Base-by-base conservation (phyloP, 2,888 invertebrate species). In the Ditula angustiorana region DNA sequence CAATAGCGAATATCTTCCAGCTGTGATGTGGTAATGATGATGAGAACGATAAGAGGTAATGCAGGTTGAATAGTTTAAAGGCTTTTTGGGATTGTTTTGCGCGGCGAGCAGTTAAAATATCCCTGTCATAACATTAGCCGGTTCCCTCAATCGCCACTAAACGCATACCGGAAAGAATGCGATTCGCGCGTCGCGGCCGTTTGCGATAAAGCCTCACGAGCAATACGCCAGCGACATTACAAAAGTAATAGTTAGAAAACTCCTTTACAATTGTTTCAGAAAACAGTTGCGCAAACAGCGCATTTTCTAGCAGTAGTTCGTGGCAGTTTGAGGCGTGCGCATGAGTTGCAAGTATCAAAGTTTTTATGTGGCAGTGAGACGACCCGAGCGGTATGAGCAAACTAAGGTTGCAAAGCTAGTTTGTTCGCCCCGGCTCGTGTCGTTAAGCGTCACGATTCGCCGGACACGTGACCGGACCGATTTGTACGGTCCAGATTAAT, bases 361-460 rank as follows among this genome's bases (percentile, higher is more conserved):
- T 53, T 46, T n/a, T 24, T 26, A 11, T 26, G 80, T 78, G 73
- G 75, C 46, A 26, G 28, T 63, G 59, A 67, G 86, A 81, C 86
- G 81, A 92, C 93, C 93, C 92, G 93, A 93, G 92, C 93, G 92
- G 93, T 81, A 82, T 91, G 93, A 90, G 86, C 93, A 93, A 92
- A 92, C 93, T 93, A 85, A 88, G 75, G 71, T 65, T 74, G 67
- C 75, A 70, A 74, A 70, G 77, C 80, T 86, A 93, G 93, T 93
- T 93, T 93, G 93, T 93, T 93, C 93, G 93, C 93, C 93, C 92
- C 92, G 92, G 90, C 92, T 93, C 93, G 93, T 88, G 93, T 93
- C 89, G 91, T 78, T 77, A 79, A 73, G 79, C 79, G 85, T 83
- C 88, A 87, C 78, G 53, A 53, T 74, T 44, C 72, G 52, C 61